Percentiles rank a stretch among this genome's conserved stretches.
Evolutionary conservation across 2,113 vertebrate species (phyloP).

Genomic region (Pao palembangensis): DNA sequence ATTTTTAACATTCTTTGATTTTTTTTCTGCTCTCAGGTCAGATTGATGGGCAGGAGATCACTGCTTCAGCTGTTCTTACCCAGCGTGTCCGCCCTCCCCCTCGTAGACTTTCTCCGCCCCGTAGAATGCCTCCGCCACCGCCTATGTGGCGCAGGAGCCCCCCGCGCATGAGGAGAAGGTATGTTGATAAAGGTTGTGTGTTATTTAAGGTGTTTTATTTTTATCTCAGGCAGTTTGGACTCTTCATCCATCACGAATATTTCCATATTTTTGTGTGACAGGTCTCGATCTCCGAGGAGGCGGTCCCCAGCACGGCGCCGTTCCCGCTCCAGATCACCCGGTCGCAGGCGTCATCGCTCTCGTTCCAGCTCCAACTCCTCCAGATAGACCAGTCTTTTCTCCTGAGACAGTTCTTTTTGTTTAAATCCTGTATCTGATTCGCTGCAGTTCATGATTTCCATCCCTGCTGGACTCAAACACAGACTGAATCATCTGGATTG

Average conservation of each 20-base stretch:
- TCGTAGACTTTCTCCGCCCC: constrained; percentile 86
- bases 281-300: constrained; percentile 91
- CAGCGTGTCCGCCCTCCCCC: constrained; percentile 81
- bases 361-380: constrained; percentile 98
- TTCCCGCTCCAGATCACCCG: constrained; percentile 87
- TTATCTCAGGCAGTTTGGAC: too few species aligned
- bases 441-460: constrained; percentile 4
- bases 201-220: too few species aligned
- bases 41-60: constrained; percentile 97
- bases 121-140: constrained; percentile 91
- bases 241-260: neutral
- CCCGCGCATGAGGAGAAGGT: constrained; percentile 96
- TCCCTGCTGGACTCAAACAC: constrained; percentile 4
- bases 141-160: constrained; percentile 97
- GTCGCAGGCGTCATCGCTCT: constrained; percentile 91
- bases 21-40: constrained; percentile 77
- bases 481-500: constrained; percentile 19
- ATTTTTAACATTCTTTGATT: neutral
- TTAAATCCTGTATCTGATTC: constrained; percentile 6
- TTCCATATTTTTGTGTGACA: constrained; percentile 11
- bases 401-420: neutral
- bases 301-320: constrained; percentile 91
- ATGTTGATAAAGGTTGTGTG: neutral
- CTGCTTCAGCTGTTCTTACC: constrained; percentile 87
- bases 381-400: constrained; percentile 74